Evolutionary conservation across 2,797 vertebrate species (phyloP), one percentile per base, ranked within the genome.

Genomic region (Danio jaintianensis): DNA sequence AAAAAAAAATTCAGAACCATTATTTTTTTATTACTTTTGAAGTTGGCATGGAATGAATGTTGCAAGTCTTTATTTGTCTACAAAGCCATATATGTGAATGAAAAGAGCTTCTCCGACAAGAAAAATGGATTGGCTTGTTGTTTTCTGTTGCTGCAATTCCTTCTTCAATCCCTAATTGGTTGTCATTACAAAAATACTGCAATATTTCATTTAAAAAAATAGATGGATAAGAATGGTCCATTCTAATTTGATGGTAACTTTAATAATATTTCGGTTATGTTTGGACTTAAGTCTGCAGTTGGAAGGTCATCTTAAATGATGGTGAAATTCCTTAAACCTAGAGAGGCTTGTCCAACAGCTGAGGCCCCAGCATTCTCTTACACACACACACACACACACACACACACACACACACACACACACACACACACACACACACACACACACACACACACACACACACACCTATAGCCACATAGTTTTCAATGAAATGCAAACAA

Each of bases 401-500:
- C n/a, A n/a, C n/a, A n/a, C n/a, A 29, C 11, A 1, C 36, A 18
- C 0, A 1, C 20, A 73, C 22, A 15, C 6, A 16, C 40, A 18
- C 0, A 1, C 20, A 73, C 22, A 48, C n/a, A n/a, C n/a, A n/a
- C n/a, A n/a, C n/a, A 29, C 11, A 1, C 36, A 18, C 0, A 1
- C 20, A 73, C 22, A 48, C n/a, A n/a, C n/a, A n/a, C n/a, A n/a
- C n/a, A 29, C 11, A 1, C 36, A 18, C 0, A 1, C 20, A 73
- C 22, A 15, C 6, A 16, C 40, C 40, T 66, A 55, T 56, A 38
- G 45, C 45, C 53, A 52, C 53, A 56, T 72, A 16, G 52, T 45
- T 72, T 63, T 56, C 42, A 58, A 3, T 58, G 70, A 58, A 72
- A 72, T 72, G 52, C 40, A 72, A 72, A 72, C 40, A 58, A 45